Base-by-base conservation (phyloP, 2,888 invertebrate genomes). In the Fragum whitleyi region DNA sequence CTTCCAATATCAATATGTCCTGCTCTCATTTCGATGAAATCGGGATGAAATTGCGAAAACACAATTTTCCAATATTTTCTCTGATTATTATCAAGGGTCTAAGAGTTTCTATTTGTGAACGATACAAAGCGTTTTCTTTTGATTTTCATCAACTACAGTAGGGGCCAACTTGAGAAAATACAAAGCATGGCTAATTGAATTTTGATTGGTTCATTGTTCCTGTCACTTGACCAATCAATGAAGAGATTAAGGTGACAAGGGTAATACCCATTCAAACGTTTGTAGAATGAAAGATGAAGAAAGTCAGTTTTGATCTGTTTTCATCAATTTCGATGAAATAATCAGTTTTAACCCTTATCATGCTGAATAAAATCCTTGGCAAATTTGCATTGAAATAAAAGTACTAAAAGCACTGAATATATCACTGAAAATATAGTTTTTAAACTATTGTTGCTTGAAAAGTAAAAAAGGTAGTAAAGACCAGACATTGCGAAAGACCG, bases 201-300 rank as follows among this genome's bases (percentile, higher is more conserved):
- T 85, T 79, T 85, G 85, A 85, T 85, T 85, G 85, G 85, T 72
- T 79, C 77, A 81, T 79, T 81, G 81, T 81, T 69, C 57, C 21
- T 69, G 75, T 74, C 81, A 81, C 79, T 79, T 74, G 79, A 74
- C 85, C 85, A 79, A 79, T 85, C 81, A 79, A 74, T 73, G 67
- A 39, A 36, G 29, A 67, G 79, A 83, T 83, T 79, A 77, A 5
- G 57, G 62, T 77, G 76, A 77, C 83, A 83, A 76, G 69, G 32
- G 69, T 59, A 68, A 73, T 70, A 29, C 81, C 77, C 75, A 72
- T 51, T 47, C 47, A 47, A 47, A 47, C 7, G 16, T 47, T 47
- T n/a, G n/a, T 47, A 47, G 47, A 47, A 47, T 47, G 14, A 14
- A 47, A 47, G 47, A 47, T 36, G 3, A 9, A 36, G 32, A 36